Conservation (phyloP, 2,113 vertebrate genomes). For the Oncorhynchus clarkii region DNA sequence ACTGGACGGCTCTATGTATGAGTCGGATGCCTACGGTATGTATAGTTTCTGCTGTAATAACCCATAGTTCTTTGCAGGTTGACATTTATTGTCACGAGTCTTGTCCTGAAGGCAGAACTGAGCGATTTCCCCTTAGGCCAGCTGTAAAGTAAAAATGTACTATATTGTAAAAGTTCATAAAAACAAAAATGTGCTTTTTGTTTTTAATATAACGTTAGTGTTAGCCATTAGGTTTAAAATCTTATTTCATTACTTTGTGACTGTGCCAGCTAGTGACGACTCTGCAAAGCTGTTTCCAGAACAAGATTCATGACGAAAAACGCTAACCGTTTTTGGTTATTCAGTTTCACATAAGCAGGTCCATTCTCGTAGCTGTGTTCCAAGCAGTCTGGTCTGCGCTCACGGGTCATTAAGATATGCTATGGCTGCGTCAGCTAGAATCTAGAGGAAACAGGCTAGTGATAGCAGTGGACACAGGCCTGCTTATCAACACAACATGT, state of each 20-base stretch:
- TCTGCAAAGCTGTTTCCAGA: not conserved
- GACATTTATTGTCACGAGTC: no score
- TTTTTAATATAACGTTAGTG: no score
- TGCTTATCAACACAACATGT: conserved; percentile 14
- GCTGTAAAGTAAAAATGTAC: no score
- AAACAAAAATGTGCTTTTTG: no score
- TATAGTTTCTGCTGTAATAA: conserved; percentile 17
- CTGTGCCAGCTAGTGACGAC: not conserved
- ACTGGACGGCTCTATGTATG: conserved; percentile 14
- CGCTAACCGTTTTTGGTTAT: not conserved
- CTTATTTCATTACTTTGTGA: no score
- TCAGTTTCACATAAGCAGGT: conserved; percentile 10
- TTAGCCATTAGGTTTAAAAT: no score
- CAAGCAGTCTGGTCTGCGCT: not conserved
- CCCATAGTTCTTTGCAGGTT: not conserved
- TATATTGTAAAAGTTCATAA: no score
- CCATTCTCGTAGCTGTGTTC: not conserved
- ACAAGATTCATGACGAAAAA: not conserved
- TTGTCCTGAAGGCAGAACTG: no score
- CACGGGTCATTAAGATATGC: not conserved
- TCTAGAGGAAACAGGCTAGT: not conserved
- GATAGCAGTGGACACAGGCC: not conserved
- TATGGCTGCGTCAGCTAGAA: conserved; percentile 4
- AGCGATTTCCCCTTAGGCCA: no score
- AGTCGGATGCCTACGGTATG: conserved; percentile 6